These are phyloP conservation scores for Lanistes nyassanus DNA, from an alignment of 1,140 invertebrate species.

Conservation along the genomic window DNA sequence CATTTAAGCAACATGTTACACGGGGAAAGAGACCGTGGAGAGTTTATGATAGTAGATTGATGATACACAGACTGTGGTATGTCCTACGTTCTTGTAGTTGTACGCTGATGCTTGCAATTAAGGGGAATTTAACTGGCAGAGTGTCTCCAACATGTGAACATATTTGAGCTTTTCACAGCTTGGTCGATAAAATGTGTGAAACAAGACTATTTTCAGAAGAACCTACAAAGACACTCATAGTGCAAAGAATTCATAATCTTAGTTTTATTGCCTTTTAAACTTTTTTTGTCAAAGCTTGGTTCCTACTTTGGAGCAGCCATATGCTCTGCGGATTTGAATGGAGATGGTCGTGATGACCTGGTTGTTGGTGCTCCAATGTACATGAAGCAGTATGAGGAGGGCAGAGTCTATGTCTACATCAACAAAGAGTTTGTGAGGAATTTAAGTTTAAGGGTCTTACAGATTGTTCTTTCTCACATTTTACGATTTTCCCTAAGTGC, in stretches of 20 bases:
- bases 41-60: too few relatives aligned
- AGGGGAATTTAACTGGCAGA: too few relatives aligned
- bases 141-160: too few relatives aligned
- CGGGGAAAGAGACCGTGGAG: too few relatives aligned
- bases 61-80: too few relatives aligned
- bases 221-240: too few relatives aligned
- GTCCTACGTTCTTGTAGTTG: too few relatives aligned
- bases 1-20: too few relatives aligned
- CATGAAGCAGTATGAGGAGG: conserved; percentile 81
- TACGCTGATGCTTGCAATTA: too few relatives aligned
- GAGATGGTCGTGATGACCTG: conserved; percentile 85
- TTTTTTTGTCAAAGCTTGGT: conserved; percentile 71
- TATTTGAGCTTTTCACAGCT: too few relatives aligned
- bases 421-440: conserved; percentile 72
- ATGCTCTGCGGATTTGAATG: conserved; percentile 77
- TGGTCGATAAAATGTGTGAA: too few relatives aligned
- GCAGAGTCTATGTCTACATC: conserved; percentile 89
- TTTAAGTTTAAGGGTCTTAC: background rate
- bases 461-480: background rate
- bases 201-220: too few relatives aligned
- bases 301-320: conserved; percentile 84
- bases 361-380: conserved; percentile 94
- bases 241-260: background rate
- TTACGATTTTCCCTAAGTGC: background rate
- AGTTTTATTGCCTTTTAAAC: background rate